Evolutionary conservation across 2,797 vertebrate genomes (phyloP).

Genomic region (Cephalopachus bancanus): DNA sequence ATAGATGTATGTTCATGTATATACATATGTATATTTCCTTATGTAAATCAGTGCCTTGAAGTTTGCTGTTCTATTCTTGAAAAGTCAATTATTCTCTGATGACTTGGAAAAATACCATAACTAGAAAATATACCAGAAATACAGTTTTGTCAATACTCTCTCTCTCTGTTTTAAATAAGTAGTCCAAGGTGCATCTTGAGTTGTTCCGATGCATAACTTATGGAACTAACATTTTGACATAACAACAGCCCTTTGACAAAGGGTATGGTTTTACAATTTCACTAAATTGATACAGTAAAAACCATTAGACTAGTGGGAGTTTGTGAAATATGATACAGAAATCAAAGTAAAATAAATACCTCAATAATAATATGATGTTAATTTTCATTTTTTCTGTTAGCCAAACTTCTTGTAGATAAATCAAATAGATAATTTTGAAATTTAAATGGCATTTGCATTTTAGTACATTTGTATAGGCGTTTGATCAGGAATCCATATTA

Average conservation of each 20-base stretch:
- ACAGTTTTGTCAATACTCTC: background rate
- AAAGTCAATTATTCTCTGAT: background rate
- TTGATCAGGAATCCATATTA: background rate
- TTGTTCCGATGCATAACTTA: background rate
- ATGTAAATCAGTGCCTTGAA: background rate
- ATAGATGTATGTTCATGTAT: background rate
- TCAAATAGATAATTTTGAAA: background rate
- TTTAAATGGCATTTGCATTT: background rate
- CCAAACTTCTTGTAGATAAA: background rate
- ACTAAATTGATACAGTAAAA: background rate
- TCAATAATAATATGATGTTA: background rate
- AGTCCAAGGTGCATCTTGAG: background rate
- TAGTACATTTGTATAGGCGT: background rate
- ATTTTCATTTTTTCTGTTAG: background rate
- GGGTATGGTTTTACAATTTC: background rate
- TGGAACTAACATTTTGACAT: background rate
- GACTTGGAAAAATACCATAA: background rate
- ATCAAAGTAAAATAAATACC: background rate
- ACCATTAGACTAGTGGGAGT: rapidly evolving
- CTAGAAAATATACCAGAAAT: background rate
- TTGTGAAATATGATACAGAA: background rate
- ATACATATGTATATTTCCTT: background rate
- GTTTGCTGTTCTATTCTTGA: background rate
- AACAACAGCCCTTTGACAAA: background rate
- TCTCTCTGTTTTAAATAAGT: background rate